Base-by-base conservation (phyloP, 2,888 invertebrate species). In the Crioceris asparagi region DNA sequence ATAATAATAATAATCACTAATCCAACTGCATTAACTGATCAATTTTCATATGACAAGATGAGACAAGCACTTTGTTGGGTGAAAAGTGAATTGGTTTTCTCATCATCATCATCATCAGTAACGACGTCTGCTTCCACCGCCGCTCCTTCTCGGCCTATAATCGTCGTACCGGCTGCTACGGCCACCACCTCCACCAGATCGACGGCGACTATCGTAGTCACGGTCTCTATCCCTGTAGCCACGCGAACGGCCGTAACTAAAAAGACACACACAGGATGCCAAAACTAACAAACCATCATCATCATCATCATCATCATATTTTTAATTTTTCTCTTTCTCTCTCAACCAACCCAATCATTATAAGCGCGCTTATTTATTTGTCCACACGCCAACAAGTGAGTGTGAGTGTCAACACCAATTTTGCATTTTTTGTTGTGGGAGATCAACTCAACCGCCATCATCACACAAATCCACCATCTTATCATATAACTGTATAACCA, bases 401-500 rank as follows among this genome's bases (percentile, higher is more conserved):
- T 32, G 36, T 36, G 39, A 35, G 36, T 36, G 33, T n/a, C n/a
- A n/a, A n/a, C n/a, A n/a, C n/a, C n/a, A n/a, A n/a, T n/a, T n/a
- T n/a, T n/a, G n/a, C n/a, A n/a, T n/a, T n/a, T n/a, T n/a, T n/a
- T n/a, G n/a, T n/a, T n/a, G n/a, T n/a, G n/a, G n/a, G n/a, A n/a
- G 36, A 39, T 38, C 43, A 36, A 37, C 40, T 38, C 40, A 32
- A 41, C 29, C 30, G 31, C 35, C 36, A 40, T 56, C 59, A 60
- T 57, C 57, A 60, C 53, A 60, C 57, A 52, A 55, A 56, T 59
- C 61, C 21, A 33, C 8, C n/a, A 15, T 21, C 33, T 23, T 33
- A 60, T 60, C 45, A 42, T 38, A 58, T 51, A 58, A 61, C 51
- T 58, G 58, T 57, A 55, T 57, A 60, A 64, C 63, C 64, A 64